Conservation (phyloP, 2,797 vertebrate genomes). For the Muscicapa comitata region DNA sequence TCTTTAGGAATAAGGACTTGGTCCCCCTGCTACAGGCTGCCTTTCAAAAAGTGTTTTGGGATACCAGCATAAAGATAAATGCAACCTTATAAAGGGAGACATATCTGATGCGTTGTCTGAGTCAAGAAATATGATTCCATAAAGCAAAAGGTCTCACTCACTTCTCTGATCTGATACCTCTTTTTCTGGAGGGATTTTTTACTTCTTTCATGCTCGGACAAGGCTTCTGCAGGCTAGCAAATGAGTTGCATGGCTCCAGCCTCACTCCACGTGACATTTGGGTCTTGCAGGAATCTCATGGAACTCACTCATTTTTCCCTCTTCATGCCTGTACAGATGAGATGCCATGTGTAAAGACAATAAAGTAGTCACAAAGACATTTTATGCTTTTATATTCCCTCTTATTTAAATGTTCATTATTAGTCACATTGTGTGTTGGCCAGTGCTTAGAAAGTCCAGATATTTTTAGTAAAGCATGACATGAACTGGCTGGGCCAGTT, state of each 20-base stretch:
- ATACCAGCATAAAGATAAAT: not conserved
- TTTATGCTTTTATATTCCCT: not conserved
- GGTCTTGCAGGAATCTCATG: not conserved
- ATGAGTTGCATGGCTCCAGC: not conserved
- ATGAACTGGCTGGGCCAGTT: not conserved
- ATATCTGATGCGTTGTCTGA: not conserved
- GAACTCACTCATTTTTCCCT: not conserved
- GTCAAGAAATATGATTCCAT: not conserved
- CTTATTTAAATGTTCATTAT: not conserved
- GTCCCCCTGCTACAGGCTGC: not conserved
- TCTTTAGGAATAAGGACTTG: not conserved
- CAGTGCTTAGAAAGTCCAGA: not conserved
- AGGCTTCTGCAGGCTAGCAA: not conserved
- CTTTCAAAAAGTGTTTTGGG: not conserved
- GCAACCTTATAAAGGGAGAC: rapidly evolving
- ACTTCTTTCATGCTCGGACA: not conserved
- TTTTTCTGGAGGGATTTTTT: not conserved
- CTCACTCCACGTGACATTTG: not conserved
- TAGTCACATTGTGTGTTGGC: too few relatives aligned
- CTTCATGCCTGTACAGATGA: rapidly evolving
- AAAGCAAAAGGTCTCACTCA: rapidly evolving
- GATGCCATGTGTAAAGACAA: not conserved
- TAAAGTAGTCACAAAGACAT: not conserved
- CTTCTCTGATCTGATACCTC: not conserved
- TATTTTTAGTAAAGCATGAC: not conserved